Base-by-base conservation (phyloP, 2,888 invertebrate species). In the Drosophila leonis region DNA sequence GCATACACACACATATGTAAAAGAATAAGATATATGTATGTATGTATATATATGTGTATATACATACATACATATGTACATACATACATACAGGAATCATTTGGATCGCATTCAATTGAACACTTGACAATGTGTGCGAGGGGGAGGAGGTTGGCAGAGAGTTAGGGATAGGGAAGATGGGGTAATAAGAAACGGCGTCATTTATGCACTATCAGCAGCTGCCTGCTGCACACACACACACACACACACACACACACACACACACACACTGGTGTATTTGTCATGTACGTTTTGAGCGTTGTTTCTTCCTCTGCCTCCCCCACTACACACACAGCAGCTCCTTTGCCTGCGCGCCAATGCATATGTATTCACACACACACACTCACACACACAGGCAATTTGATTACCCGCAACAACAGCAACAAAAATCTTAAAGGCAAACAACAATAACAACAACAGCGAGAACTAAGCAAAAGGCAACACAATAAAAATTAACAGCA, bases 361-460 rank as follows among this genome's bases (percentile, higher is more conserved):
- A 27, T 9, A 24, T 44, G 18, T 9, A 35, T 31, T n/a, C 29
- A 44, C 10, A 35, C 12, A 44, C 8, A 24, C 12, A 44, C 13
- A 33, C 4, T 15, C 24, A 33, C 6, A 56, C 8, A 5, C 31
- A 72, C 81, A 66, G 82, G 54, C 80, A 74, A 83, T 78, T 85
- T 83, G 83, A 88, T 88, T 83, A 85, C 83, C 86, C 86, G 71
- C 80, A 78, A 85, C 72, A 75, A 12, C n/a, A n/a, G n/a, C 37
- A 54, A 54, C 27, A 31, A 31, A 41, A 83, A 75, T 64, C 42
- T 59, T 46, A 65, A 66, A 73, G 54, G 52, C 55, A 35, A 63
- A 52, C 52, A 61, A 72, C 49, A 75, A 65, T 41, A 71, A 63
- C 49, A 75, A 65, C 46, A 71, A 63, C 41, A 71, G 62, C 12